A percentile compares a stretch with the other conserved stretches of the same genome.
Conservation (phyloP, 2,797 vertebrate species). For the Notolepis coatsorum region DNA sequence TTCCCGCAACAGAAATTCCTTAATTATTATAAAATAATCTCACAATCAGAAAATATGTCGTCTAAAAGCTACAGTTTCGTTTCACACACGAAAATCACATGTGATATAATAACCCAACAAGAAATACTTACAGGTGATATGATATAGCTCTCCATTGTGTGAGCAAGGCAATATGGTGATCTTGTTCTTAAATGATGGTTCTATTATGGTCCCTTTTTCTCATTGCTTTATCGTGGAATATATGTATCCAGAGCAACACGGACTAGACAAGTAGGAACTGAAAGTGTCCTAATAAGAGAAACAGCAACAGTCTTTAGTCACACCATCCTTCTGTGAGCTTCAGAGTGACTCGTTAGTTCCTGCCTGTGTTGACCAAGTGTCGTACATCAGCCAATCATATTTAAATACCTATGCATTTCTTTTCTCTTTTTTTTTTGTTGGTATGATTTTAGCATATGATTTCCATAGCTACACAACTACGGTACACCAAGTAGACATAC, state of each 20-base stretch:
- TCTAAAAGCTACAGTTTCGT: no score
- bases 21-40: no score
- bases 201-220: conserved; percentile 49
- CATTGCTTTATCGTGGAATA: conserved; percentile 62
- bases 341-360: conserved; percentile 56
- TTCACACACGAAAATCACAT: no score
- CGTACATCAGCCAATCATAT: conserved; percentile 6
- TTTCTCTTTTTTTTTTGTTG: no score
- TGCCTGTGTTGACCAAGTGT: conserved; percentile 32
- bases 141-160: conserved; percentile 95
- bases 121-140: conserved; percentile 90
- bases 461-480: no score
- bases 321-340: conserved; percentile 42
- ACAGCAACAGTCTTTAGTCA: conserved; percentile 42
- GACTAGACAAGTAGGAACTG: conserved; percentile 68
- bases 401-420: no score
- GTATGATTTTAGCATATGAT: no score
- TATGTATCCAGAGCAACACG: conserved; percentile 32
- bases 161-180: conserved; percentile 88
- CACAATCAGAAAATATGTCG: no score
- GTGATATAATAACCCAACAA: not conserved
- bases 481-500: no score
- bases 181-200: conserved; percentile 32
- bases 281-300: conserved; percentile 59
- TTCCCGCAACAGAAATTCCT: no score